Percentiles rank a stretch among this genome's conserved stretches.
Conservation (phyloP, 2,113 vertebrate species). For the Clupea harengus region DNA sequence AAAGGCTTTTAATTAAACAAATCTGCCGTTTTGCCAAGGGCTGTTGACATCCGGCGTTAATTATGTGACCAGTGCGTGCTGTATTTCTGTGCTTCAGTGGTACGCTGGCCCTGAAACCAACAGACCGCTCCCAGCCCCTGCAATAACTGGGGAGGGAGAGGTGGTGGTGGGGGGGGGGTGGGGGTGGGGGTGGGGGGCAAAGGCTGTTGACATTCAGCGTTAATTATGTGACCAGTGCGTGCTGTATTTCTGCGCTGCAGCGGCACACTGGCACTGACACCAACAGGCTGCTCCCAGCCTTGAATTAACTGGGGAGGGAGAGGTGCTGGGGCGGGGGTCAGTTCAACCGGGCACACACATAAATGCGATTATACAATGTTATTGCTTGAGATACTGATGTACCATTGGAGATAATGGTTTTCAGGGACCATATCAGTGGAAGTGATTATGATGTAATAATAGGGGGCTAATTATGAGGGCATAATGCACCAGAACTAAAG, state of each 20-base stretch:
- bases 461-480: not conserved
- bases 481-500: not conserved
- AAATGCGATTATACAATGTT: not conserved
- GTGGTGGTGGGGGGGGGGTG: not conserved
- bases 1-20: slow-evolving; percentile 28
- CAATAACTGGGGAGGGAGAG: not conserved
- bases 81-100: not conserved
- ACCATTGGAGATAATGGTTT: not conserved
- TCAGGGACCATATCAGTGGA: not conserved
- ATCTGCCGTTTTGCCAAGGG: slow-evolving; percentile 27
- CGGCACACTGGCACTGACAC: not conserved
- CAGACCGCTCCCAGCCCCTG: not conserved
- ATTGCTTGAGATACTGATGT: not conserved
- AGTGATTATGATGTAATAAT: not conserved
- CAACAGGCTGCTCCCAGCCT: too few relatives aligned
- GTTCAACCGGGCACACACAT: not conserved
- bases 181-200: too few relatives aligned
- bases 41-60: slow-evolving; percentile 26
- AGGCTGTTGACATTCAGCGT: too few relatives aligned
- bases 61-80: slow-evolving; percentile 10
- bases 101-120: not conserved
- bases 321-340: not conserved
- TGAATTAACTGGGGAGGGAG: too few relatives aligned
- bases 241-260: too few relatives aligned
- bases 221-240: too few relatives aligned